Evolutionary conservation across 2,113 vertebrate species (phyloP).

Genomic region (Corythornis cristatus): DNA sequence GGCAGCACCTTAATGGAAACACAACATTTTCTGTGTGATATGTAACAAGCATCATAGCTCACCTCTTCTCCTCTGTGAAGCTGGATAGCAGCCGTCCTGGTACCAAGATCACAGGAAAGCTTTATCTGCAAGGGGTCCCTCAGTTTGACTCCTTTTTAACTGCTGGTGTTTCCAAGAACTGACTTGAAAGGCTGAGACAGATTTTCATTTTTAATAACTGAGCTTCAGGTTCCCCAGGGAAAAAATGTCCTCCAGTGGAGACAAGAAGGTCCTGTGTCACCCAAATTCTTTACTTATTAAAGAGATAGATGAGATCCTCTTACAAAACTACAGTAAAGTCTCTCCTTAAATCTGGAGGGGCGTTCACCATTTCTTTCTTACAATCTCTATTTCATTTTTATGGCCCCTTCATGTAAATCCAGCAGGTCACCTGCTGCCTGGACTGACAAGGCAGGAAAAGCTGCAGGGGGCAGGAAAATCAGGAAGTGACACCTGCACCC

Average conservation of each 20-base stretch:
- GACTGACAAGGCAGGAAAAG: neutral
- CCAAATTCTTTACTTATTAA: conserved; percentile 76
- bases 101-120: neutral
- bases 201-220: conserved; percentile 75
- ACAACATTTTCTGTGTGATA: neutral
- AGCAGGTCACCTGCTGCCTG: neutral
- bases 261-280: conserved; percentile 67
- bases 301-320: conserved; percentile 66
- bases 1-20: neutral
- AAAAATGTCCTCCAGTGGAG: conserved; percentile 61
- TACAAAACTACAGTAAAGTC: conserved; percentile 40
- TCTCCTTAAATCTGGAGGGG: conserved; percentile 51
- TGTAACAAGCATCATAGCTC: conserved; percentile 11
- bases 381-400: neutral
- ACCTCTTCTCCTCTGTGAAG: conserved; percentile 35
- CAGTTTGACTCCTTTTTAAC: conserved; percentile 8
- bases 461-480: neutral
- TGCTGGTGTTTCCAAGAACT: conserved; percentile 57
- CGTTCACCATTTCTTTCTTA: neutral
- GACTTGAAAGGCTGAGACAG: conserved; percentile 54
- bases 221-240: conserved; percentile 55
- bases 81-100: neutral
- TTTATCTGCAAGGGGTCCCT: neutral
- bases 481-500: neutral
- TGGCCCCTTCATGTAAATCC: neutral